Conservation (phyloP, 37 sponge, comb jelly and placozoan genomes). For the Cliona cf. orientalis region DNA sequence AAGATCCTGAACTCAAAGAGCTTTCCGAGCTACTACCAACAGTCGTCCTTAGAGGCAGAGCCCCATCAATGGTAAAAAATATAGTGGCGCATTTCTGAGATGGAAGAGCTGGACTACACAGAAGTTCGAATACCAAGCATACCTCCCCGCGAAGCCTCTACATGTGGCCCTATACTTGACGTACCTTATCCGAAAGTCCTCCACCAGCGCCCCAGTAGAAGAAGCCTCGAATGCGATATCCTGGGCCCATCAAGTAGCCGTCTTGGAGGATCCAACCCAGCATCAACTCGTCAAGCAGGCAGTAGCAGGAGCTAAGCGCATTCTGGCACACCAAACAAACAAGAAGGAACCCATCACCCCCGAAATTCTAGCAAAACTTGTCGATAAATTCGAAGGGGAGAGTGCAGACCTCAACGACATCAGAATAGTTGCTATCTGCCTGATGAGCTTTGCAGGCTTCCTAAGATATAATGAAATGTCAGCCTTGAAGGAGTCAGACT, state of each 20-base stretch:
- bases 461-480: constrained; percentile 6
- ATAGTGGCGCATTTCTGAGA: constrained; percentile 29
- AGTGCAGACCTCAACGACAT: not conserved
- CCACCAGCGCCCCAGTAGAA: constrained; percentile 26
- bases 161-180: constrained; percentile 34
- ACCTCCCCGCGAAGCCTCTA: not conserved
- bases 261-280: not conserved
- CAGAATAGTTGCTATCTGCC: not conserved
- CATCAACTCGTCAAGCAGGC: not conserved
- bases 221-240: constrained; percentile 2
- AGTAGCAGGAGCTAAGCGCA: not conserved
- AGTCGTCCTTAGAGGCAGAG: constrained; percentile 20
- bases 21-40: constrained; percentile 25
- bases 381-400: not conserved
- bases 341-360: constrained; percentile 15
- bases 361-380: not conserved
- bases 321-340: not conserved
- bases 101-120: constrained; percentile 38
- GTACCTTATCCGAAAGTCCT: constrained; percentile 12
- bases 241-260: not conserved
- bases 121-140: too few relatives aligned
- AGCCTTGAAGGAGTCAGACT: constrained; percentile 4
- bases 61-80: constrained; percentile 41
- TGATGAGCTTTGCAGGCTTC: constrained; percentile 13
- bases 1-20: constrained; percentile 45